These are phyloP conservation scores for Odocoileus hemionus DNA, from an alignment of 2,113 vertebrate species.

Conservation along the genomic window DNA sequence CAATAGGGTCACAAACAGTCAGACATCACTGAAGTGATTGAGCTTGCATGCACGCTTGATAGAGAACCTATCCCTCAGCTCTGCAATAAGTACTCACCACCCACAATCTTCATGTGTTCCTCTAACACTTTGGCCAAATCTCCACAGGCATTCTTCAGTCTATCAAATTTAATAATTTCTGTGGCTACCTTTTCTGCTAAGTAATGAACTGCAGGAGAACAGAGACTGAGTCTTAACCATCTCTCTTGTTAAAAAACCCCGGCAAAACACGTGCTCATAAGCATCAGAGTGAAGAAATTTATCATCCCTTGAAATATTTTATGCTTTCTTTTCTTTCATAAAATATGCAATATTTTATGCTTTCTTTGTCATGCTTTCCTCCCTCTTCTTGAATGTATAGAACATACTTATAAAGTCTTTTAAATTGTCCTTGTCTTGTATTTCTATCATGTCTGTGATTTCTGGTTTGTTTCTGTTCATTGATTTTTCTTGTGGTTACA, in stretches of 20 bases:
- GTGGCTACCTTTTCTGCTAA: background rate
- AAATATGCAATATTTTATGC: background rate
- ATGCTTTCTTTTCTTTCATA: background rate
- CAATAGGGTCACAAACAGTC: background rate
- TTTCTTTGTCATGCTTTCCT: background rate
- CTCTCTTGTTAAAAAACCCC: background rate
- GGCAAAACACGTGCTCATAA: background rate
- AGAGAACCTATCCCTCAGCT: background rate
- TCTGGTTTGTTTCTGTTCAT: background rate
- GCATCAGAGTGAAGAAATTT: background rate
- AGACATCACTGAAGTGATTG: background rate
- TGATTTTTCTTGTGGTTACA: background rate
- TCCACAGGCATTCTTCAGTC: background rate
- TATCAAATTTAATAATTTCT: background rate
- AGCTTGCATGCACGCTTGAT: accelerated
- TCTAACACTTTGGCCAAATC: background rate
- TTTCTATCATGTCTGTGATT: background rate
- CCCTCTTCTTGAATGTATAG: background rate
- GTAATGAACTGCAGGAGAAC: background rate
- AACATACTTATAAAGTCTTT: background rate
- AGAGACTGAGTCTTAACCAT: background rate
- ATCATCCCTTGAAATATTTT: background rate
- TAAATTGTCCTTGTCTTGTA: background rate
- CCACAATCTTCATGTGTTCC: background rate
- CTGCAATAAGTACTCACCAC: background rate